Evolutionary conservation across 2,113 vertebrate genomes (phyloP), one percentile per base, ranked within the genome.

Genomic region (Smithornis capensis): DNA sequence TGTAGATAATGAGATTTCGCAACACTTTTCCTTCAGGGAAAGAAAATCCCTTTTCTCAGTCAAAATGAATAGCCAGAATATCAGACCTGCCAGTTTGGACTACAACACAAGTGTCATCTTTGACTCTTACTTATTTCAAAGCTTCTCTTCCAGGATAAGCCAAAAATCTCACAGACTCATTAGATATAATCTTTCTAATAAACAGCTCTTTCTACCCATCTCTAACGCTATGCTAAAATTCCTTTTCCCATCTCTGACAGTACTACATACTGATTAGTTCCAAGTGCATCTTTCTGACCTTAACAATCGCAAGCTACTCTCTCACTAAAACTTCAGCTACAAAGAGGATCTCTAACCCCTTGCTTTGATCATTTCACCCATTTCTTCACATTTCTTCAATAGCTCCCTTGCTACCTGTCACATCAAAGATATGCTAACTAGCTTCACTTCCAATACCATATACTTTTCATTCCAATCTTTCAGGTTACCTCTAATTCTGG

Each of bases 341-440:
- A 83, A 62, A 62, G 67, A 83, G 25, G 45, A 69, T 69, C 42
- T 89, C 64, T 89, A 74, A 33, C 45, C 27, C 8, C 22, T 49
- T n/a, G 14, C 87, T 94, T 95, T 95, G 60, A 92, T 95, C 63
- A 57, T 83, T 86, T 92, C 80, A 62, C n/a, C 47, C 40, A 63
- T 25, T 38, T 62, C 62, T 44, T 88, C 67, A 52, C 35, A 69
- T 4, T 69, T 45, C 73, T 89, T 75, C 60, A 50, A 35, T 12
- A 82, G 22, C 10, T 70, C 52, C 77, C 47, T n/a, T 83, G 42
- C 59, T 81, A 74, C 18, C 50, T 67, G 29, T 67, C 89, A 89
- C 81, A 95, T 92, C 68, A 84, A 94, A 92, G 59, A 77, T 42
- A 84, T 5, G 31, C 42, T 79, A 94, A 78, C 2, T 2, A 63